phyloP scores from a whole-genome alignment of 2,797 vertebrate genomes.

The Australoheros facetus region DNA sequence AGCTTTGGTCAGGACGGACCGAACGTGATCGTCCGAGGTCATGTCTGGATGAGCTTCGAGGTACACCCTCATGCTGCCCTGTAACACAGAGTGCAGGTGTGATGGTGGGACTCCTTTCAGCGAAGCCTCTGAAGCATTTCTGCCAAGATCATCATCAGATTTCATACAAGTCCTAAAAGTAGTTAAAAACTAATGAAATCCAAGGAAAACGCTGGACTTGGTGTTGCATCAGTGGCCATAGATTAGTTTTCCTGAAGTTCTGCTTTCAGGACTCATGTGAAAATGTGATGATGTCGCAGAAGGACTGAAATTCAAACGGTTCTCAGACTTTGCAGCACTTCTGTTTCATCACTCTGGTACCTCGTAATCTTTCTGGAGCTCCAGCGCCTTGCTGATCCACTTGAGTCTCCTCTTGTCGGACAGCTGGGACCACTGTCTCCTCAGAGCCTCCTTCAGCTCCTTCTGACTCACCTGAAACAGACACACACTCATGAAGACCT shows the following conservation, averaged over 20 bases:
- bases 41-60: constrained; percentile 80
- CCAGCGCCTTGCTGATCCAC: constrained; percentile 87
- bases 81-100: not conserved
- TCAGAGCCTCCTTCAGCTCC: constrained; percentile 84
- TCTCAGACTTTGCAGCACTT: not conserved
- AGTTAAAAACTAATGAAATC: not conserved
- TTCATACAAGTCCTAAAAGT: not conserved
- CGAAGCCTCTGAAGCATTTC: not conserved
- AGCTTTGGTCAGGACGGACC: constrained; percentile 85
- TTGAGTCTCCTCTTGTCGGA: constrained; percentile 84
- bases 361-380: constrained; percentile 85
- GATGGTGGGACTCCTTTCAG: not conserved
- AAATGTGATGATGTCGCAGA: not conserved
- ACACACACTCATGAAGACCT: not conserved
- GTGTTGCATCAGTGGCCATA: not conserved
- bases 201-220: too few relatives aligned
- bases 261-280: not conserved
- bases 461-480: constrained; percentile 81
- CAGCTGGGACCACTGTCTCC: constrained; percentile 85
- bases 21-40: constrained; percentile 78
- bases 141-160: not conserved
- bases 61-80: constrained; percentile 81
- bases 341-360: constrained; percentile 45
- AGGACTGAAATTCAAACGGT: not conserved
- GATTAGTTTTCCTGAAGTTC: not conserved